Evolutionary conservation across 2,113 vertebrate species (phyloP).

Genomic region (Phylloscopus trochilus): DNA sequence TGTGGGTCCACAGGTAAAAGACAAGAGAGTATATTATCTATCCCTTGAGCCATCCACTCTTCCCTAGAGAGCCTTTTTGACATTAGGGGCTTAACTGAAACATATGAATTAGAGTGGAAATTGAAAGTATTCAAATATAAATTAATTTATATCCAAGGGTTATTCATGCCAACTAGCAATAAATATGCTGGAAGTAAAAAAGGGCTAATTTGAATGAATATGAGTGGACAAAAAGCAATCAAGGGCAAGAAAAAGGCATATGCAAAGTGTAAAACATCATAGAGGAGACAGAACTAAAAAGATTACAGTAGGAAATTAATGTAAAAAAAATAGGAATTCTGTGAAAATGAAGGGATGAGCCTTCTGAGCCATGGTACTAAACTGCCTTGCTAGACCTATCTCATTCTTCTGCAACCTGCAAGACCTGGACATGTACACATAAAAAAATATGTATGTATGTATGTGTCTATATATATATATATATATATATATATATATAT

Average conservation of each 20-base stretch:
- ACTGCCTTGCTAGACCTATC: background rate
- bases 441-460: no score
- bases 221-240: conserved; percentile 41
- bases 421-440: background rate
- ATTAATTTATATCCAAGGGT: conserved; percentile 69
- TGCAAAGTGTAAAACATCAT: conserved; percentile 14
- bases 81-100: conserved; percentile 53
- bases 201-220: conserved; percentile 60
- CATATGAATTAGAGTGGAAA: conserved; percentile 64
- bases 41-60: conserved; percentile 8
- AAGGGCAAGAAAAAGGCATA: conserved; percentile 55
- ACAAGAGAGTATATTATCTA: background rate
- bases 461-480: no score
- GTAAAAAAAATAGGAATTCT: background rate
- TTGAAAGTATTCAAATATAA: conserved; percentile 70
- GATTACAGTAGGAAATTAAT: background rate
- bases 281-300: background rate
- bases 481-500: no score
- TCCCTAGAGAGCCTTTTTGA: conserved; percentile 36
- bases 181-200: conserved; percentile 59
- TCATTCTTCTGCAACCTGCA: background rate
- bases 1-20: background rate
- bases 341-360: background rate
- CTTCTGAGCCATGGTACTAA: background rate
- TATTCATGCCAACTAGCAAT: conserved; percentile 60